Percentiles rank a stretch among this genome's conserved stretches.
phyloP scores from a whole-genome alignment of 2,113 vertebrate genomes.

The Stegostoma tigrinum region DNA sequence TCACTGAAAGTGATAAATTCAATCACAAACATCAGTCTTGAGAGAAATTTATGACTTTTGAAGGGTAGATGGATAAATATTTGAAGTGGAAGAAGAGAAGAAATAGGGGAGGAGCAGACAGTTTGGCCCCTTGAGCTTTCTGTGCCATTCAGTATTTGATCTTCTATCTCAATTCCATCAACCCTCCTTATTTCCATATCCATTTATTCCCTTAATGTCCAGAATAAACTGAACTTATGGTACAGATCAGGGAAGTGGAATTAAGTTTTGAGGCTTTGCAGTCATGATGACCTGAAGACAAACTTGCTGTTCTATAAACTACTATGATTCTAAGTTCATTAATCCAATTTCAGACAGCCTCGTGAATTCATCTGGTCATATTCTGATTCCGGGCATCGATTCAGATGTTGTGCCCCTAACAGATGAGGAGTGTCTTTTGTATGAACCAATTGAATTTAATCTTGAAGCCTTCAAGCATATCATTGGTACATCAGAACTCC shows the following conservation, averaged over 20 bases:
- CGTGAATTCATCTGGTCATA: conserved; percentile 68
- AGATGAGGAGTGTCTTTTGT: conserved; percentile 66
- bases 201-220: not conserved
- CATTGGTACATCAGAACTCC: conserved; percentile 62
- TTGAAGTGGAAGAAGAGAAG: not conserved
- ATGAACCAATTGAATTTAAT: conserved; percentile 70
- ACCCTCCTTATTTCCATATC: not conserved
- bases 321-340: conserved; percentile 1
- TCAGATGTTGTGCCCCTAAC: conserved; percentile 64
- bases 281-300: not conserved
- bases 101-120: not conserved
- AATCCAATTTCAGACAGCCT: conserved; percentile 62
- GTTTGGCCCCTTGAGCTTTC: not conserved
- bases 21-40: not conserved
- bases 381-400: conserved; percentile 77
- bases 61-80: not conserved
- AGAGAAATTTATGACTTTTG: not conserved
- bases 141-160: not conserved
- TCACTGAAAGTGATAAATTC: not conserved
- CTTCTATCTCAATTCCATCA: not conserved
- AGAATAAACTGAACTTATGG: not conserved
- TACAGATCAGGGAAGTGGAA: not conserved
- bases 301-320: not conserved
- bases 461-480: conserved; percentile 61
- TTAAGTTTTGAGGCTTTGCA: not conserved